Conservation (phyloP, 2,797 vertebrate species). For the Pteropus rufus region DNA sequence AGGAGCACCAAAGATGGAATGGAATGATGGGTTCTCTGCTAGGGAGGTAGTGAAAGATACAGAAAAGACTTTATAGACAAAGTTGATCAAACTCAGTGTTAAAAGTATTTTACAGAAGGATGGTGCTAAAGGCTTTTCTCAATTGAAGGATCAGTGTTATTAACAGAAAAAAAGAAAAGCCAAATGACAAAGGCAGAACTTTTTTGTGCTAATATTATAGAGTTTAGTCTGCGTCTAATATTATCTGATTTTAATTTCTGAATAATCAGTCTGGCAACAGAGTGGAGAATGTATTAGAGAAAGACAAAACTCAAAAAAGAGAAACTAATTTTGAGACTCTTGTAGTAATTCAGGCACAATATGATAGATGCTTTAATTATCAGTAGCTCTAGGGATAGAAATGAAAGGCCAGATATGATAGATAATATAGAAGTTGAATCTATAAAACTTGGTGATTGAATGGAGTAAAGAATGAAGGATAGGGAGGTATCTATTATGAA, state of each 20-base stretch:
- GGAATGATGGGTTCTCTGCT: background rate
- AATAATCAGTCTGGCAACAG: background rate
- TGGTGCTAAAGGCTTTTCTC: background rate
- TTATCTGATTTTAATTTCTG: background rate
- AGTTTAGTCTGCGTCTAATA: background rate
- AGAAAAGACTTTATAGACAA: background rate
- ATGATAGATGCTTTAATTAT: constrained; percentile 56
- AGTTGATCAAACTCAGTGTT: background rate
- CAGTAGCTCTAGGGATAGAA: background rate
- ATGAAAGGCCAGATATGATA: background rate
- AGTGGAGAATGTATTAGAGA: background rate
- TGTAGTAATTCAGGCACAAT: background rate
- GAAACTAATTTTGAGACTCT: background rate
- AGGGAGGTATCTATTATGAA: background rate
- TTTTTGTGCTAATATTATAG: background rate
- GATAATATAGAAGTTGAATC: background rate
- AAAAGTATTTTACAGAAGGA: background rate
- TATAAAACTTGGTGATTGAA: background rate
- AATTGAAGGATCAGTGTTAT: background rate
- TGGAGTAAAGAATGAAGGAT: background rate
- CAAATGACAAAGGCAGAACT: background rate
- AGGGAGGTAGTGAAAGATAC: background rate
- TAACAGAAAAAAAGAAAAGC: background rate
- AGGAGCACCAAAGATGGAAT: background rate
- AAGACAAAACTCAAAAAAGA: constrained; percentile 8